phyloP scores from a whole-genome alignment of 2,797 vertebrate species.

The Dendrocincla fuliginosa region DNA sequence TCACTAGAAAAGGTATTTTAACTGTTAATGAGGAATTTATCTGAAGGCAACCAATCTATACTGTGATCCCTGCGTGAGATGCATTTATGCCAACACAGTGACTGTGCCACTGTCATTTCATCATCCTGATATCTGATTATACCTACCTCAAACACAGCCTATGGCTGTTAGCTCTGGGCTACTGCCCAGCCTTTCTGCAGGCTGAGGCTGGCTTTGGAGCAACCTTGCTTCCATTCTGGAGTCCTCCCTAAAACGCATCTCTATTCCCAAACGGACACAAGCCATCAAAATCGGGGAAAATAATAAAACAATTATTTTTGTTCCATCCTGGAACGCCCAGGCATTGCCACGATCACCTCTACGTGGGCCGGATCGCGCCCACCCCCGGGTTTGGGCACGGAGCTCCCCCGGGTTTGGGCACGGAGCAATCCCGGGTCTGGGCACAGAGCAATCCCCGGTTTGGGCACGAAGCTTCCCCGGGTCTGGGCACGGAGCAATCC shows the following conservation, averaged over 20 bases:
- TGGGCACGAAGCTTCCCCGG: too few species aligned
- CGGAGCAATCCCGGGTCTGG: too few species aligned
- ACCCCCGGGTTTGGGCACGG: too few species aligned
- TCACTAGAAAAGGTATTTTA: background rate
- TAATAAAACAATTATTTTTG: fast-evolving
- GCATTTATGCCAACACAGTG: background rate
- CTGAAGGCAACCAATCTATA: background rate
- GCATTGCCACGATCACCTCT: fast-evolving
- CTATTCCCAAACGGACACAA: background rate
- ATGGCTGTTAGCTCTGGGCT: fast-evolving
- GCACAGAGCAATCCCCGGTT: too few species aligned
- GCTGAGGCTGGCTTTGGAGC: background rate
- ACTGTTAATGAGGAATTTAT: background rate
- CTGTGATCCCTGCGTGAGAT: background rate
- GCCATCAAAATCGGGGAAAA: background rate
- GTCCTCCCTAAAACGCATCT: too few species aligned
- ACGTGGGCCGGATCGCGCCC: background rate
- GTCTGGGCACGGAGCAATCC: too few species aligned
- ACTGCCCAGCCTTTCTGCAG: background rate
- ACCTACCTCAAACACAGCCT: background rate
- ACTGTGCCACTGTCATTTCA: background rate
- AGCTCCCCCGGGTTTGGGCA: too few species aligned
- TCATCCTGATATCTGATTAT: background rate
- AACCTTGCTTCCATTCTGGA: background rate
- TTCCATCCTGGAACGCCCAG: background rate